These are phyloP conservation scores for Orgyia antiqua DNA, from an alignment of 2,888 invertebrate species.

Conservation along the genomic window DNA sequence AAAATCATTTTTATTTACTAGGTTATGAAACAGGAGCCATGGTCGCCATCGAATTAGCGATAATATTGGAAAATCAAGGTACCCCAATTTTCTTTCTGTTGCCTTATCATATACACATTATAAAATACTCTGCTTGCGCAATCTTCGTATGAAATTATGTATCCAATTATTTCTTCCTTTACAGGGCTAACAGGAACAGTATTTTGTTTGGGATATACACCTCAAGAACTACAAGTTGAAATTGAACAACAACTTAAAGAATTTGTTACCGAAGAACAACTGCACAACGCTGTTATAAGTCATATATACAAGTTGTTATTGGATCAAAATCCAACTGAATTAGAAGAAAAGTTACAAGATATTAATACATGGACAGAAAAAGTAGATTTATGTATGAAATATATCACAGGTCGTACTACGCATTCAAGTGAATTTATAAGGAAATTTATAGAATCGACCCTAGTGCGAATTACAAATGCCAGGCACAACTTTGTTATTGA, in stretches of 20 bases:
- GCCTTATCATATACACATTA: neutral
- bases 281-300: slow-evolving; percentile 29
- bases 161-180: no score
- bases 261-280: slow-evolving; percentile 18
- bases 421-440: slow-evolving; percentile 35
- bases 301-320: slow-evolving; percentile 33
- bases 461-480: slow-evolving; percentile 23
- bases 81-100: neutral
- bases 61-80: neutral
- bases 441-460: slow-evolving; percentile 30
- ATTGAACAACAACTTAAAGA: slow-evolving; percentile 22
- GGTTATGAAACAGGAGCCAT: neutral
- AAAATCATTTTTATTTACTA: neutral
- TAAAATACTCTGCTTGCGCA: neutral
- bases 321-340: slow-evolving; percentile 10
- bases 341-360: slow-evolving; percentile 15
- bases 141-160: no score
- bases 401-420: neutral
- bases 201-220: slow-evolving; percentile 43
- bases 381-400: slow-evolving; percentile 24
- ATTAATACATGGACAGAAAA: slow-evolving; percentile 33
- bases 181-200: slow-evolving; percentile 43
- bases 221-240: slow-evolving; percentile 27
- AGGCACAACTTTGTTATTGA: slow-evolving; percentile 13
- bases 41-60: neutral